Evolutionary conservation across 2,888 invertebrate genomes (phyloP), one percentile per base, ranked within the genome.

Genomic region (Lithodes maja): DNA sequence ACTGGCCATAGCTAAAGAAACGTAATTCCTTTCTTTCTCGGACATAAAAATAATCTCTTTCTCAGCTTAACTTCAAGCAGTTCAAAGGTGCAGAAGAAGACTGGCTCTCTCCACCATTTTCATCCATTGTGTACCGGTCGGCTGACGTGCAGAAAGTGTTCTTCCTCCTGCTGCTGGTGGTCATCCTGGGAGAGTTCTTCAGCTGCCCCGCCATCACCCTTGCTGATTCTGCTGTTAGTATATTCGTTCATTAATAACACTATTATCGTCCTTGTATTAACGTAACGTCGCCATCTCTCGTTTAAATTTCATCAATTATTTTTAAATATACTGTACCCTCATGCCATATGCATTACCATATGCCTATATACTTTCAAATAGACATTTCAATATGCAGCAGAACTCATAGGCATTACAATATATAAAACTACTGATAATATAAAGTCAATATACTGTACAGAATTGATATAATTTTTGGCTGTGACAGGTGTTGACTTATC

Each of bases 141-240:
- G 95, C 96, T 93, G 99, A 98, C 93, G 98, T 99, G 54, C 97
- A 98, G 94, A 98, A 98, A 94, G 98, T 98, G 0, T 99, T 99
- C 95, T 98, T 99, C 94, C 95, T 99, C 69, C 95, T 99, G 74
- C 95, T 99, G 85, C 95, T 99, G 79, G 95, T 99, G 85, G 97
- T 99, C 15, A 96, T 99, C 54, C 97, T 99, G 87, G 99, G 99
- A 0, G 99, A 99, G 94, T 99, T 99, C 95, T 99, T 99, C 94
- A 97, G 97, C 93, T 98, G 99, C 0, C 99, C 99, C 0, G 98
- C 99, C 69, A 94, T 99, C 92, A 98, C 99, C 0, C 95, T 99
- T 83, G 99, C 99, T 0, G 98, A 98, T 94, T 97, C 97, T 0
- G 98, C 98, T 3, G 98, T 97, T 75, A 97, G 98, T 91, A 95